Conservation (phyloP, 1,140 invertebrate species). For the Drosophila ananassae region DNA sequence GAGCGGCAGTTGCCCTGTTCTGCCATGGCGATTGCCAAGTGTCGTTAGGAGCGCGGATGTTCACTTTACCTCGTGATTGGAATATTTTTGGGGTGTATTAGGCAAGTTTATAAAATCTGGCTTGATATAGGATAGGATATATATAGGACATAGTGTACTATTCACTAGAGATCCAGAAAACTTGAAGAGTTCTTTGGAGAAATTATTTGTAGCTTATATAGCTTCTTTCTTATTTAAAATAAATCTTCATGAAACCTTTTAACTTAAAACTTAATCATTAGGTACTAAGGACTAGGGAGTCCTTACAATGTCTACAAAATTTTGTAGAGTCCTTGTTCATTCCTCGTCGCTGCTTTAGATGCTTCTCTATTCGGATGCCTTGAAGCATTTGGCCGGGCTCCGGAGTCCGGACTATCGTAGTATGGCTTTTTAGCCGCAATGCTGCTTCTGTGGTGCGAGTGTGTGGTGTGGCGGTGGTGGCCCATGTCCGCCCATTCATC, state of each 20-base stretch:
- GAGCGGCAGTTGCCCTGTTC: constrained; percentile 53
- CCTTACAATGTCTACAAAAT: background rate
- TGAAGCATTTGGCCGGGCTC: constrained; percentile 55
- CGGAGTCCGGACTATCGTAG: constrained; percentile 24
- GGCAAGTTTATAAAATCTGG: no score
- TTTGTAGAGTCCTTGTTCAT: constrained; percentile 60
- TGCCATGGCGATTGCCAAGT: constrained; percentile 75
- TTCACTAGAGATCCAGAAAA: no score
- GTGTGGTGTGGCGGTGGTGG: constrained; percentile 25
- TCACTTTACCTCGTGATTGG: constrained; percentile 21
- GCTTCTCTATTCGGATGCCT: constrained; percentile 53
- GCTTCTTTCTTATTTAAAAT: no score
- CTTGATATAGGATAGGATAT: no score
- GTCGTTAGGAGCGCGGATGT: constrained; percentile 73
- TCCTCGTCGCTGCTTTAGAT: constrained; percentile 56
- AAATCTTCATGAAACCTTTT: no score
- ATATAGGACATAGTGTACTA: no score
- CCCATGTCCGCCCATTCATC: constrained; percentile 76
- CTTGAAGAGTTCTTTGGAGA: no score
- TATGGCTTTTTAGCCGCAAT: constrained; percentile 79
- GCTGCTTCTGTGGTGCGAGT: constrained; percentile 43
- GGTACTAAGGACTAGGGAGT: background rate
- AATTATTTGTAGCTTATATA: no score
- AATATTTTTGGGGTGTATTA: constrained; percentile 12
- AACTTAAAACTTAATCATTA: background rate